Percentiles rank a stretch among this genome's conserved stretches.
phyloP scores from a whole-genome alignment of 2,113 vertebrate species.

The Mohoua ochrocephala region DNA sequence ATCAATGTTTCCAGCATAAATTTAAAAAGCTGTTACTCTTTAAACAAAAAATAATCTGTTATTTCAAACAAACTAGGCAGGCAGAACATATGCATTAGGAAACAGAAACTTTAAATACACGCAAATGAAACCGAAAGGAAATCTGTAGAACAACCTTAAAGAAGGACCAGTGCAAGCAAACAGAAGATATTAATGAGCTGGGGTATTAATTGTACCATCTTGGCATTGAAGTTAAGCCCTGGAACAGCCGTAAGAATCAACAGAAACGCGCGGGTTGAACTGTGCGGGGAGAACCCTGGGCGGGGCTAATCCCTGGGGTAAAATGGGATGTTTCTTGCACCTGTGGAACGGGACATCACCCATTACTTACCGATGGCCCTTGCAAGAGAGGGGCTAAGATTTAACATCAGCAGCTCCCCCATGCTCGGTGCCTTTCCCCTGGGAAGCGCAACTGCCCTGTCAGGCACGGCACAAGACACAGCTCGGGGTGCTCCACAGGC shows the following conservation, averaged over 20 bases:
- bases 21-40: not conserved
- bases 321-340: fast-evolving
- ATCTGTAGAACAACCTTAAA: not conserved
- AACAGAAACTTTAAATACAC: not conserved
- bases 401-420: not conserved
- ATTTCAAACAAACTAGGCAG: not conserved
- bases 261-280: not conserved
- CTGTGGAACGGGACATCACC: fast-evolving
- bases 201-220: not conserved
- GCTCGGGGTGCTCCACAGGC: not conserved
- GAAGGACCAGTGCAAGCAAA: not conserved
- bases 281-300: not conserved
- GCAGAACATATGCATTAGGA: not conserved
- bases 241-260: not conserved
- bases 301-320: not conserved
- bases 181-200: not conserved
- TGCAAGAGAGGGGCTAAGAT: not conserved
- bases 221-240: not conserved
- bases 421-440: not conserved
- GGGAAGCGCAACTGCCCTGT: not conserved
- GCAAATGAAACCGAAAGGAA: not conserved
- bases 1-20: not conserved
- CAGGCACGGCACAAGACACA: fast-evolving
- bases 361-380: conserved; percentile 13
- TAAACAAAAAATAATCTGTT: not conserved